phyloP scores from a whole-genome alignment of 2,888 invertebrate species.

The Philereme vetulata region DNA sequence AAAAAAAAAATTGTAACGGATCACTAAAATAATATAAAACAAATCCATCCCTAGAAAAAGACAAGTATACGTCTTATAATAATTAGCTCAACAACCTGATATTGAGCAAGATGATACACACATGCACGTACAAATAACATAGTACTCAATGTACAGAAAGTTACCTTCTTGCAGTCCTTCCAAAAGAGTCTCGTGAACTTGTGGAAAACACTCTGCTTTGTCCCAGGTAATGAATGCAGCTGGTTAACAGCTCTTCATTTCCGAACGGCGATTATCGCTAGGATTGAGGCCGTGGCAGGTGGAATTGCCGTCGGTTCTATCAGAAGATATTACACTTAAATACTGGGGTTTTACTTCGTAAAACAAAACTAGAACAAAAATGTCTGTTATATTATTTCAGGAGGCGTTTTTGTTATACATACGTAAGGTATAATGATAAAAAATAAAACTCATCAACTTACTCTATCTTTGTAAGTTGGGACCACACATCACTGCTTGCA shows the following conservation, averaged over 20 bases:
- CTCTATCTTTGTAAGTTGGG: neutral
- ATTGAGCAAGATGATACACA: conserved; percentile 61
- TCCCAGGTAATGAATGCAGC: conserved; percentile 70
- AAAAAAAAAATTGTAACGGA: too few species aligned
- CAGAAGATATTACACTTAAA: neutral
- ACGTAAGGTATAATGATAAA: neutral
- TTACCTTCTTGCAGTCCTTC: too few species aligned
- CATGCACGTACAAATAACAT: conserved; percentile 48
- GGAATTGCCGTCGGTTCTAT: neutral
- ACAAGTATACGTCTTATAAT: conserved; percentile 48
- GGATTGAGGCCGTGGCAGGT: conserved; percentile 32
- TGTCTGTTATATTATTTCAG: too few species aligned
- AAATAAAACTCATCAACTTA: neutral
- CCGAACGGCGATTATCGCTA: conserved; percentile 40
- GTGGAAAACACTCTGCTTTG: conserved; percentile 79
- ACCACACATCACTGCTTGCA: neutral
- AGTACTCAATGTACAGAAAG: conserved; percentile 29
- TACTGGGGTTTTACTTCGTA: neutral
- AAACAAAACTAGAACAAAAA: too few species aligned
- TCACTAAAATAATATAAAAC: conserved; percentile 44
- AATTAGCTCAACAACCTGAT: conserved; percentile 70
- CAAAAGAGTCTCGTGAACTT: too few species aligned
- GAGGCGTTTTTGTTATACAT: too few species aligned
- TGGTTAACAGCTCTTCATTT: conserved; percentile 55
- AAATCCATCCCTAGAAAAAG: conserved; percentile 44